Evolutionary conservation across 2,888 invertebrate species (phyloP).

Genomic region (Pediacus dermestoides): DNA sequence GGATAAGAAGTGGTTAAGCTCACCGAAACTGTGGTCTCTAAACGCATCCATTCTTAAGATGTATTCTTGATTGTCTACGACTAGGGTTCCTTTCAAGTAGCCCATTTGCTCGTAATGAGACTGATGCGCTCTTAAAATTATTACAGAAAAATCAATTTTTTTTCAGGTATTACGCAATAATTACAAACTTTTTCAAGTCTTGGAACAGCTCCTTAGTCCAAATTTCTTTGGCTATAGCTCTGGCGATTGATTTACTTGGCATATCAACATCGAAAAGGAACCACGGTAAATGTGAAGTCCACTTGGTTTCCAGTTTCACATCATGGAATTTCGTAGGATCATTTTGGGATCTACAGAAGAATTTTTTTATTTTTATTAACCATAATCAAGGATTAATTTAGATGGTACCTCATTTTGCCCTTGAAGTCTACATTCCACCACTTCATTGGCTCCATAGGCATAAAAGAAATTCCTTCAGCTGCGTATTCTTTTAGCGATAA

Average conservation of each 20-base stretch:
- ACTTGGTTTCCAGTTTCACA: conserved; percentile 61
- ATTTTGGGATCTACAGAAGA: conserved; percentile 54
- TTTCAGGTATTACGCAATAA: conserved; percentile 10
- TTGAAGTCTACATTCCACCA: conserved; percentile 67
- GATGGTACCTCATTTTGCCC: conserved; percentile 62
- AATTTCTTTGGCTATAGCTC: conserved; percentile 69
- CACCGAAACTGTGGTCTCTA: conserved; percentile 77
- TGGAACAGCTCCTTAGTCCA: conserved; percentile 71
- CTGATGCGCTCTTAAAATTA: conserved; percentile 68
- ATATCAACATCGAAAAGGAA: conserved; percentile 76
- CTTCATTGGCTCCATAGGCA: conserved; percentile 69
- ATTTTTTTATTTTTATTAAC: conserved; percentile 3
- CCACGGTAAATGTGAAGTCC: conserved; percentile 59
- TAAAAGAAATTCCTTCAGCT: conserved; percentile 67
- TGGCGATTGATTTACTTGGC: conserved; percentile 62
- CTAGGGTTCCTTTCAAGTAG: conserved; percentile 57
- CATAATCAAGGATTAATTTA: neutral
- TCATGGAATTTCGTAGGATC: conserved; percentile 52
- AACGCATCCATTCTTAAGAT: conserved; percentile 61
- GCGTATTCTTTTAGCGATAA: conserved; percentile 56
- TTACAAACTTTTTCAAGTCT: conserved; percentile 58
- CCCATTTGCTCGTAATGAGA: conserved; percentile 84
- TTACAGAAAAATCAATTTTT: conserved; percentile 17
- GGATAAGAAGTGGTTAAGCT: conserved; percentile 22
- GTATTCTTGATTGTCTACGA: conserved; percentile 51